Percentiles rank a stretch among this genome's conserved stretches.
phyloP scores from a whole-genome alignment of 2,113 vertebrate genomes.

The Cololabis saira region DNA sequence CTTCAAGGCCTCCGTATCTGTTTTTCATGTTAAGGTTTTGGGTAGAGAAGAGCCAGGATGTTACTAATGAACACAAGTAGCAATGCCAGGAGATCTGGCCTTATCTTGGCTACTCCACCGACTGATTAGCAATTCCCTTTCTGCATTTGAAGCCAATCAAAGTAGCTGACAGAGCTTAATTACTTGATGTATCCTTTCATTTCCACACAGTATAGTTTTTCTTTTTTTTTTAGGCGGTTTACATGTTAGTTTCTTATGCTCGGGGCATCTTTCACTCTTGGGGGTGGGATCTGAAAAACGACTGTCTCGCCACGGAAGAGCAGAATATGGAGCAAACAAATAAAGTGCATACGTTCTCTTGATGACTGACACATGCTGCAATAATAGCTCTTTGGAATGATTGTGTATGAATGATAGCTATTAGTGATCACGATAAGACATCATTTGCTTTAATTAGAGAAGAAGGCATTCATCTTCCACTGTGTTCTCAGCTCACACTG shows the following conservation, averaged over 20 bases:
- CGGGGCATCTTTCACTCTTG: background rate
- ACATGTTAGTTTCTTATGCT: slow-evolving; percentile 40
- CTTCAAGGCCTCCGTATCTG: slow-evolving; percentile 50
- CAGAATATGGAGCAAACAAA: slow-evolving; percentile 37
- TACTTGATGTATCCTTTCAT: slow-evolving; percentile 27
- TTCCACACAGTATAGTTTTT: background rate
- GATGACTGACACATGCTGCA: slow-evolving; percentile 5
- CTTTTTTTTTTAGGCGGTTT: background rate
- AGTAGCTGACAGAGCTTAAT: slow-evolving; percentile 33
- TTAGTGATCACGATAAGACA: slow-evolving; percentile 48
- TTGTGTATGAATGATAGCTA: slow-evolving; percentile 35
- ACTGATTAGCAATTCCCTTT: slow-evolving; percentile 72
- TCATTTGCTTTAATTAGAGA: slow-evolving; percentile 67
- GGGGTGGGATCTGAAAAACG: background rate
- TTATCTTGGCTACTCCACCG: slow-evolving; percentile 41
- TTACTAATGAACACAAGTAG: slow-evolving; percentile 67
- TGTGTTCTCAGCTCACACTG: slow-evolving; percentile 46
- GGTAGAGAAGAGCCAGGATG: slow-evolving; percentile 56
- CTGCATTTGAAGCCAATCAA: slow-evolving; percentile 27
- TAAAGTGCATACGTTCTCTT: slow-evolving; percentile 15
- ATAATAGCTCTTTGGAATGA: slow-evolving; percentile 56
- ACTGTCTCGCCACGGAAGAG: background rate
- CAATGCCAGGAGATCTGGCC: slow-evolving; percentile 47
- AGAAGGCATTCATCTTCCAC: slow-evolving; percentile 62
- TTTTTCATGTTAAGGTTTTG: slow-evolving; percentile 45